Evolutionary conservation across 2,888 invertebrate species (phyloP), one percentile per base, ranked within the genome.

Genomic region (Sphinx pinastri): DNA sequence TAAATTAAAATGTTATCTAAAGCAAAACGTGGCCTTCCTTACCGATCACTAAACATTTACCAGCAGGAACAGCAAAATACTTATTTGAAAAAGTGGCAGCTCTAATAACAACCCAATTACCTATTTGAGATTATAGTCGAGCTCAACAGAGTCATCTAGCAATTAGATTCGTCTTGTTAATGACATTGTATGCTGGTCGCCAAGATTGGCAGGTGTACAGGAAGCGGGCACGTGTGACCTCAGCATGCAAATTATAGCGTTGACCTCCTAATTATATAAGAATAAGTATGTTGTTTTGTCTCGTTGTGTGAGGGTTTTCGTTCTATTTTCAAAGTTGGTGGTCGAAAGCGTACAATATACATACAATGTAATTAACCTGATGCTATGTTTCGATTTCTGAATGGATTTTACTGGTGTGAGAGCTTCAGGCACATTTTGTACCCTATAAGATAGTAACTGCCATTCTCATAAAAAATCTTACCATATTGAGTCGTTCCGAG

Each of bases 101-200:
- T n/a, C 12, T 10, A 60, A 16, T n/a, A 59, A 5, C 14, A 59
- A 5, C 14, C 60, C 60, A 45, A 60, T 63, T 47, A 63, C 12
- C 12, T 16, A 6, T 11, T 3, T 12, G 16, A n/a, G n/a, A 60
- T 60, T 47, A n/a, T 60, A n/a, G 16, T 60, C 11, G 47, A 19
- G 19, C 19, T 49, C 16, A 25, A 47, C 16, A 16, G 13, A 63
- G 63, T 63, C 63, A 63, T 49, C 47, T 63, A 49, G 49, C 49
- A 13, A 16, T 55, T 55, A 49, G 14, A 25, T 10, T 63, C 19
- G 11, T 13, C 47, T 58, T 38, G 13, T 2, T 63, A 63, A 63
- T 63, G 47, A 63, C 49, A 63, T 60, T 60, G 60, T 63, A 49
- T 63, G 63, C 19, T 49, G 47, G 19, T 63, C 49, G 63, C 49